phyloP scores from a whole-genome alignment of 2,888 invertebrate genomes.

The Notodonta dromedarius region DNA sequence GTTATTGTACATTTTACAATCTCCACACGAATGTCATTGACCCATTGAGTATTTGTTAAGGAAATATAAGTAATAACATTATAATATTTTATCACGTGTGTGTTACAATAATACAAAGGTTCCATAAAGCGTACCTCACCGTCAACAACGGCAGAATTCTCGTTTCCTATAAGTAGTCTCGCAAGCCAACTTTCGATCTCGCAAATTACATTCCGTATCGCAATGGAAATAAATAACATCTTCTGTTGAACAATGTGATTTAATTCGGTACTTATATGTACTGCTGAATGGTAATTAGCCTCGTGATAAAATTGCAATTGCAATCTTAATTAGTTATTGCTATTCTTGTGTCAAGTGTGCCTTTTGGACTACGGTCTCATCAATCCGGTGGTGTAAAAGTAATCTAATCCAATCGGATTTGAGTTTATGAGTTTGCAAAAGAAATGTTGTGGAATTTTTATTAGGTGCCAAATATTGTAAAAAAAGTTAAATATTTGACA shows the following conservation, averaged over 20 bases:
- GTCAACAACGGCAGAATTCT: slow-evolving; percentile 40
- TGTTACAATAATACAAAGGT: slow-evolving; percentile 17
- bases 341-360: neutral
- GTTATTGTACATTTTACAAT: slow-evolving; percentile 14
- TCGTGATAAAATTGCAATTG: neutral
- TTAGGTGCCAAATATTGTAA: too few species aligned
- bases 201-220: slow-evolving; percentile 35
- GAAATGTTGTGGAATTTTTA: too few species aligned
- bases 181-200: slow-evolving; percentile 53
- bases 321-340: slow-evolving; percentile 2
- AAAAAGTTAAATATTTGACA: too few species aligned
- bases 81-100: slow-evolving; percentile 18
- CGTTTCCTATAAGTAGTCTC: slow-evolving; percentile 51
- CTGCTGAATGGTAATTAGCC: slow-evolving; percentile 5
- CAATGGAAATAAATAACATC: slow-evolving; percentile 22
- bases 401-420: too few species aligned
- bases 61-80: slow-evolving; percentile 27
- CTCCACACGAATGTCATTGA: slow-evolving; percentile 15
- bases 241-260: slow-evolving; percentile 19
- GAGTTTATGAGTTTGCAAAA: too few species aligned
- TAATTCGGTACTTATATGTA: slow-evolving; percentile 25
- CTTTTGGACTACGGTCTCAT: neutral
- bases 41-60: slow-evolving; percentile 18
- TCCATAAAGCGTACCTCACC: slow-evolving; percentile 13
- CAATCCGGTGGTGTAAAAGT: too few species aligned